Evolutionary conservation across 2,113 vertebrate species (phyloP), one percentile per base, ranked within the genome.

Genomic region (Eleginops maclovinus): DNA sequence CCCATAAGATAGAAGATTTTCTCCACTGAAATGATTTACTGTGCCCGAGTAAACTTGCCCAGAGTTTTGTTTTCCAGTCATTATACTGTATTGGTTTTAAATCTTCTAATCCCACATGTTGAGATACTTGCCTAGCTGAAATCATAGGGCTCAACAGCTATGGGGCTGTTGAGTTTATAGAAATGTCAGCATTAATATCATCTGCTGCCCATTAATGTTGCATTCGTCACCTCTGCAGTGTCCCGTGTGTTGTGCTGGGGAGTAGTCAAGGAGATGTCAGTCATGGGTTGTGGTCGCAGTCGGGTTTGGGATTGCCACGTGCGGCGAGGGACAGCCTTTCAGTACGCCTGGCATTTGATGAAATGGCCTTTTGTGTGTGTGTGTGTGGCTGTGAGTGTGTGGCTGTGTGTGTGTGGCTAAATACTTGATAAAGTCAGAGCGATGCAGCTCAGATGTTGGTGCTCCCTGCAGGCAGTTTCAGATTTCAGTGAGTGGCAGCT

Each of bases 211-310:
- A 46, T 77, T 87, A 82, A 78, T 81, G 79, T 82, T 68, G 51
- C 69, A 56, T 87, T 82, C 80, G 79, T 74, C 78, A 85, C 81
- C 56, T 88, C 82, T 77, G 63, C 82, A 85, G 70, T 51, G 16
- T 72, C 82, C 61, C 22, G 0, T 44, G 53, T 63, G 74, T 74
- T 68, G 40, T 75, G 80, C 76, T 60, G 31, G 22, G 61, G 73
- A 47, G 71, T 59, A 63, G 61, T 86, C 89, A 89, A 88, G 60
- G 85, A 87, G 64, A 62, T 88, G 90, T 89, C 89, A 82, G 76
- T 89, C 89, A 88, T 67, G 84, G 87, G 78, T 88, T 87, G 81
- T 83, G 61, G 78, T 74, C 8, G 11, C 60, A 76, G 61, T 84
- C 58, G 24, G 75, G 77, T 60, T 51, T 15, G 50, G 62, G 81